phyloP scores from a whole-genome alignment of 2,797 vertebrate genomes.

The Enteromius trimaculatus region DNA sequence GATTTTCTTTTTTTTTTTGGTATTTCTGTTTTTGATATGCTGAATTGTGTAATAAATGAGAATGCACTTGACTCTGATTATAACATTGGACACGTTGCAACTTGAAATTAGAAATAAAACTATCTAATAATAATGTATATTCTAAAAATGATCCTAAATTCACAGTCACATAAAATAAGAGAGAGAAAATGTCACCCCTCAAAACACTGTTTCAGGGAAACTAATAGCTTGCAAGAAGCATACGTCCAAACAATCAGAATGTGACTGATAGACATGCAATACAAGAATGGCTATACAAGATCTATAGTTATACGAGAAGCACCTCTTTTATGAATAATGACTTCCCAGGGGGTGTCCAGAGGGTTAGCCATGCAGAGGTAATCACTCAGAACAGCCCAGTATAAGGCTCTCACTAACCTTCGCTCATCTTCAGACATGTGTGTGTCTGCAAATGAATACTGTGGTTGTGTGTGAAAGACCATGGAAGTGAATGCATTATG shows the following conservation, averaged over 20 bases:
- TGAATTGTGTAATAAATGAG: too few species aligned
- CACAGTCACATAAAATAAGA: not conserved
- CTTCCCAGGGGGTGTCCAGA: constrained; percentile 73
- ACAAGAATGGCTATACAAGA: not conserved
- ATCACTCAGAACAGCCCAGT: constrained; percentile 76
- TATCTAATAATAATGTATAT: too few species aligned
- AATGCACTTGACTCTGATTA: too few species aligned
- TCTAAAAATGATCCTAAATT: not conserved
- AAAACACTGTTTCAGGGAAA: not conserved
- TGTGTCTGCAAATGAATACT: not conserved
- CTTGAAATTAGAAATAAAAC: too few species aligned
- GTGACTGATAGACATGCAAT: not conserved
- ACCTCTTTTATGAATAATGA: constrained; percentile 67
- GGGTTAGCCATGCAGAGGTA: constrained; percentile 70
- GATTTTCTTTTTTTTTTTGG: too few species aligned
- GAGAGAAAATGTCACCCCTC: not conserved
- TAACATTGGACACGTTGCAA: too few species aligned
- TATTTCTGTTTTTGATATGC: too few species aligned
- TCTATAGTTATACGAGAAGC: not conserved
- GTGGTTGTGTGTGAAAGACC: constrained; percentile 11
- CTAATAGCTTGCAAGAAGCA: not conserved
- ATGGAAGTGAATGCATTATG: not conserved
- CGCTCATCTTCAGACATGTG: constrained; percentile 7
- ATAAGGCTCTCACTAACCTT: constrained; percentile 69
- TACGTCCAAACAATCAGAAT: not conserved